Base-by-base conservation (phyloP, 1,140 invertebrate species). In the Heliothis subflexa region DNA sequence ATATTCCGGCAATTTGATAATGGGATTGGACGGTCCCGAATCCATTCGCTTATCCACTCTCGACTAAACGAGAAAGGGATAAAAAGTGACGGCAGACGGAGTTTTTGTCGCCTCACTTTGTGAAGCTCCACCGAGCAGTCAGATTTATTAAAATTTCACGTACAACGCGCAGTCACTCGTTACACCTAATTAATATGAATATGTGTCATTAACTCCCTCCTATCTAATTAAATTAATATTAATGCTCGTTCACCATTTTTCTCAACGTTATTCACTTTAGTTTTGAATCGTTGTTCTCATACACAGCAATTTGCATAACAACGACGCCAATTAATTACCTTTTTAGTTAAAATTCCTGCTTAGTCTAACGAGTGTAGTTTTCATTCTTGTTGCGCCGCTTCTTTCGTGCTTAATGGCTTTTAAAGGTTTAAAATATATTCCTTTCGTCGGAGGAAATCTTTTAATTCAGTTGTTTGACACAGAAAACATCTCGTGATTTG, bases 141-240 rank as follows among this genome's bases (percentile, higher is more conserved):
- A 73, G 33, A 73, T 59, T 55, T 59, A 73, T 73, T 59, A 73
- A 59, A 73, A 73, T 59, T 57, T 73, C 54, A 59, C 54, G 16
- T 73, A 25, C 5, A 25, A 10, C 54, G 33, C 33, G 16, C 71
- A 40, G 18, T 59, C 52, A 83, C 85, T 85, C 83, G 85, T 88
- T 86, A 82, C 77, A 47, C 78, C 81, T 88, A 86, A 88, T 86
- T 85, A 88, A 86, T 84, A 84, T 84, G 83, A 83, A 84, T 85
- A 78, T 84, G 33, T 50, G 47, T 68, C 64, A 57, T 73, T 73
- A 73, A 73, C 70, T 72, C 52, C 61, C 18, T 64, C n/a, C 73
- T 47, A 47, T 78, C 78, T 82, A 80, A 80, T 77, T 81, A 77
- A 49, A 61, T 77, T 81, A 77, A 54, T 64, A 78, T 72, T 72